These are phyloP conservation scores for Neodon shergylaensis DNA, from an alignment of 2,113 vertebrate genomes.

Conservation along the genomic window DNA sequence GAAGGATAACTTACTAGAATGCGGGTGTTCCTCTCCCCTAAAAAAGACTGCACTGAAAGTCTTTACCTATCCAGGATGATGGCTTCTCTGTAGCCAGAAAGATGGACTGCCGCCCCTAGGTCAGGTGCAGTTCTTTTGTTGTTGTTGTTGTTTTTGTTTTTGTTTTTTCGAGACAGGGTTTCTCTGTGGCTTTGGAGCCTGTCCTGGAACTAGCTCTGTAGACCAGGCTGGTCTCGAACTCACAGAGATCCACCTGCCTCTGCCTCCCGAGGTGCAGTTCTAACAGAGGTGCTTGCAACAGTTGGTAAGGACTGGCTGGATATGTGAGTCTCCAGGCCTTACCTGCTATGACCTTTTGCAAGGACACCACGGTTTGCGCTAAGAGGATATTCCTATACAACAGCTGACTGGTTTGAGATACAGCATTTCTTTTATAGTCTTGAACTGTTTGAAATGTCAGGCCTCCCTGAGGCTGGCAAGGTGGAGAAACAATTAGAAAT, in stretches of 20 bases:
- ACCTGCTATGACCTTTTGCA: neutral
- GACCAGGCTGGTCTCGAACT: no score
- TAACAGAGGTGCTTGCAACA: neutral
- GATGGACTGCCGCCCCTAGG: neutral
- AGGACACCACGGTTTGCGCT: neutral
- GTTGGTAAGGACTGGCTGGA: neutral
- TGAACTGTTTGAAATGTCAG: constrained; percentile 7
- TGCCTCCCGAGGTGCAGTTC: neutral
- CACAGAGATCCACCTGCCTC: no score
- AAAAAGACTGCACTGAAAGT: neutral
- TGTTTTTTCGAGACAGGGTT: no score
- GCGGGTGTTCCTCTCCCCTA: neutral
- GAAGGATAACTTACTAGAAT: no score
- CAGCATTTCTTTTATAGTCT: neutral
- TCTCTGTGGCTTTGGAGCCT: no score
- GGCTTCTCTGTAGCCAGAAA: neutral
- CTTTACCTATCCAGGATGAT: neutral
- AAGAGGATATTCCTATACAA: neutral
- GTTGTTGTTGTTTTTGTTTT: no score
- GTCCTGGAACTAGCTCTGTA: no score
- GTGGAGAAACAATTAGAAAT: no score
- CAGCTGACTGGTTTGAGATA: neutral
- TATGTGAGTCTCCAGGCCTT: neutral
- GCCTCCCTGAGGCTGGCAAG: no score
- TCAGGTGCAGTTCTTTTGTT: neutral